Evolutionary conservation across 2,888 invertebrate species (phyloP).

Genomic region (Geophilus truncorum): DNA sequence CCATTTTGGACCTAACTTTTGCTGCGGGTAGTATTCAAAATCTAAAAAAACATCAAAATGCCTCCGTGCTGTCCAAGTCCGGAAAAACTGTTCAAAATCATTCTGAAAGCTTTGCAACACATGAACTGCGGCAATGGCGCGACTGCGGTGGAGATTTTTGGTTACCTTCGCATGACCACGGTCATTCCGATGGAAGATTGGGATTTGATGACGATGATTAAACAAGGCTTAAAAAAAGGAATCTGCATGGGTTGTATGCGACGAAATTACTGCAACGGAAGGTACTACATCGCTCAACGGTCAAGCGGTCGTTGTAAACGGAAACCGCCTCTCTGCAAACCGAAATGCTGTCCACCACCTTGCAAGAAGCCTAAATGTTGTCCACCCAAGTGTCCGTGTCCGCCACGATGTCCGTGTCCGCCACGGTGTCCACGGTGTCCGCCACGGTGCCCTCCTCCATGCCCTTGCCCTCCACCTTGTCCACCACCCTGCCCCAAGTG

Average conservation of each 20-base stretch:
- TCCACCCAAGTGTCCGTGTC: neutral
- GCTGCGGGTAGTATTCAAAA: neutral
- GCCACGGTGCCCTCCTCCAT: neutral
- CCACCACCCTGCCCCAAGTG: neutral
- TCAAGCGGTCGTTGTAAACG: neutral
- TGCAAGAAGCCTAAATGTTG: neutral
- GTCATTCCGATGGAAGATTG: neutral
- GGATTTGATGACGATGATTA: neutral
- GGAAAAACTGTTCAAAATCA: neutral
- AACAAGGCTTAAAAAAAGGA: neutral
- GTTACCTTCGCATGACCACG: neutral
- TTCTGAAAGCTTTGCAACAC: neutral
- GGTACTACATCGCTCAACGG: neutral
- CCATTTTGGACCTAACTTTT: neutral
- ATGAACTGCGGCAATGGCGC: neutral
- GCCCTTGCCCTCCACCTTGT: neutral
- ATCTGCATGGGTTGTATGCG: neutral
- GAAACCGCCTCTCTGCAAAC: neutral
- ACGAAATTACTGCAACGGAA: slow-evolving; percentile 18
- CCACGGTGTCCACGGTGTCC: neutral
- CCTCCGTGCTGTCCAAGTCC: neutral
- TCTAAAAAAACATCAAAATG: neutral
- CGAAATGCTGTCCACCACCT: neutral
- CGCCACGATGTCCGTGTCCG: neutral
- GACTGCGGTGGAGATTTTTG: neutral